Percentiles rank a stretch among this genome's conserved stretches.
Evolutionary conservation across 2,797 vertebrate species (phyloP).

Genomic region (Calcarius lapponicus): DNA sequence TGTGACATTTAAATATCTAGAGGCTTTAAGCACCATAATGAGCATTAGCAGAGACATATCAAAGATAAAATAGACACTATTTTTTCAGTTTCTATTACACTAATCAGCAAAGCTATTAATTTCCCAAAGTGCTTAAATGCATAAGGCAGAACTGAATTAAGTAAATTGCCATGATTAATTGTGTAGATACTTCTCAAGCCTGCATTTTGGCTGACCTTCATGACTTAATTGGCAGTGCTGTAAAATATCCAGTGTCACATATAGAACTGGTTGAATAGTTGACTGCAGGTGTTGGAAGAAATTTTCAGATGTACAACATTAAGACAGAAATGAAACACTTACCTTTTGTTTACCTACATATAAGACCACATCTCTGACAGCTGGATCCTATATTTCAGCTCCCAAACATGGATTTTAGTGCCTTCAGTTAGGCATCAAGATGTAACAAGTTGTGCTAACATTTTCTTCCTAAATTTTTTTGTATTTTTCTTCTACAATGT

Average conservation of each 20-base stretch:
- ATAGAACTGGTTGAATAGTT: not conserved
- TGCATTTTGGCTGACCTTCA: slow-evolving; percentile 54
- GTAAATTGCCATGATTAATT: slow-evolving; percentile 8
- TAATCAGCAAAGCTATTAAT: slow-evolving; percentile 35
- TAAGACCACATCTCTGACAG: not conserved
- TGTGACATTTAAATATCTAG: not conserved
- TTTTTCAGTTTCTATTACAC: not conserved
- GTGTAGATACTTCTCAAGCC: slow-evolving; percentile 17
- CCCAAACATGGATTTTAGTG: not conserved
- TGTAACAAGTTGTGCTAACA: not conserved
- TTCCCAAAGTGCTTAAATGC: not conserved
- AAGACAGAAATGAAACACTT: not conserved
- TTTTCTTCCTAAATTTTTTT: not conserved
- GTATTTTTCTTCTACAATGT: not conserved
- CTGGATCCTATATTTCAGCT: not conserved
- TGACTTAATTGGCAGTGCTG: slow-evolving; percentile 16
- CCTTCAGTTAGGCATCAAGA: not conserved
- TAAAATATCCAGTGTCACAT: slow-evolving; percentile 19
- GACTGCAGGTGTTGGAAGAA: not conserved
- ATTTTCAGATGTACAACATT: not conserved
- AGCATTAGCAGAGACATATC: not conserved
- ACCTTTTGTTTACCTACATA: not conserved
- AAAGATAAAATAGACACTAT: not conserved
- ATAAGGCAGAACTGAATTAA: slow-evolving; percentile 24
- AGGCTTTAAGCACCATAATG: not conserved